Percentiles rank a stretch among this genome's conserved stretches.
Evolutionary conservation across 1,140 invertebrate genomes (phyloP).

Genomic region (Drusus annulatus): DNA sequence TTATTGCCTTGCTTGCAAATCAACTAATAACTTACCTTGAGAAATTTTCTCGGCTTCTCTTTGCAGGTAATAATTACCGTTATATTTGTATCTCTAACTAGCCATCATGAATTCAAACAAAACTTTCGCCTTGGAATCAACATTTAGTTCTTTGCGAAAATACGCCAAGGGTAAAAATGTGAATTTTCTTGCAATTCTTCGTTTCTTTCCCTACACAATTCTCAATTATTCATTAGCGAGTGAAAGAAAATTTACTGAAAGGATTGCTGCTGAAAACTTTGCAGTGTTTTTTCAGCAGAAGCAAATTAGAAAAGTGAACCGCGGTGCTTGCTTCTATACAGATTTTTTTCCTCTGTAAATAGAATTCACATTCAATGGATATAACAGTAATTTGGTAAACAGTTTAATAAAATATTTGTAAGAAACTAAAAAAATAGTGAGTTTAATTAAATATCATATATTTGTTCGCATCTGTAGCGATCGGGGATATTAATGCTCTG

Average conservation of each 20-base stretch:
- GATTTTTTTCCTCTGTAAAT: too few relatives aligned
- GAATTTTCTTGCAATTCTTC: background rate
- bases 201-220: background rate
- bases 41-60: background rate
- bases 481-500: too few relatives aligned
- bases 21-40: background rate
- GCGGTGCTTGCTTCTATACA: too few relatives aligned
- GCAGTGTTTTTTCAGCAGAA: too few relatives aligned
- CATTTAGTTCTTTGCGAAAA: background rate
- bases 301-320: too few relatives aligned
- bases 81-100: conserved; percentile 3
- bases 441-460: too few relatives aligned
- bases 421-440: too few relatives aligned
- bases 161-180: background rate
- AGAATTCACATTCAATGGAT: too few relatives aligned
- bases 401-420: too few relatives aligned
- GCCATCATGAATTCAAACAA: background rate
- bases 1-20: too few relatives aligned
- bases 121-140: background rate
- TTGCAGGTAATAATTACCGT: background rate
- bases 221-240: conserved; percentile 15
- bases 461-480: too few relatives aligned
- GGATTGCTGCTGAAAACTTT: background rate
- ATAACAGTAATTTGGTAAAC: too few relatives aligned
- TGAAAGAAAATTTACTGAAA: background rate